Evolutionary conservation across 2,797 vertebrate genomes (phyloP).

Genomic region (Mormyrops attenuatus): DNA sequence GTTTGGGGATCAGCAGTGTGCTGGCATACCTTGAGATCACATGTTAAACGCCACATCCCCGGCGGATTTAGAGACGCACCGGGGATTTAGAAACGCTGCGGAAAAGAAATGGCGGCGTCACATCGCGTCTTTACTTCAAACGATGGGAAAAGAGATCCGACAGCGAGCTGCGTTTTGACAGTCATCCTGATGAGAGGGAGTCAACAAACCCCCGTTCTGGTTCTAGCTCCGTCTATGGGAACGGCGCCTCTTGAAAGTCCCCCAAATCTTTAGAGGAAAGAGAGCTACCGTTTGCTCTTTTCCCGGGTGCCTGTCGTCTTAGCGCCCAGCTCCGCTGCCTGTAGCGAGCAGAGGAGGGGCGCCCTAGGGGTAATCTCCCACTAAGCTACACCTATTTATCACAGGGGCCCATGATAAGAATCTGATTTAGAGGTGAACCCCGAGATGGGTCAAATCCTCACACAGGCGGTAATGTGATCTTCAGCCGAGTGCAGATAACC

Average conservation of each 20-base stretch:
- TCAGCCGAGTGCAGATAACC: constrained; percentile 78
- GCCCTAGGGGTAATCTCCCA: constrained; percentile 80
- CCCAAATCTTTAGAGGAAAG: constrained; percentile 70
- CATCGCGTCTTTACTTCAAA: background rate
- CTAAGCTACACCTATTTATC: constrained; percentile 86
- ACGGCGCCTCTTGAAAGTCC: constrained; percentile 57
- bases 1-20: background rate
- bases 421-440: constrained; percentile 92
- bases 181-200: background rate
- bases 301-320: constrained; percentile 54
- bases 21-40: background rate
- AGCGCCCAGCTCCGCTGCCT: constrained; percentile 66
- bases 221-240: constrained; percentile 40
- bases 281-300: constrained; percentile 55
- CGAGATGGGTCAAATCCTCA: constrained; percentile 74
- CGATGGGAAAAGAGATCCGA: constrained; percentile 59
- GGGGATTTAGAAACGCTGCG: background rate
- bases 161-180: constrained; percentile 49
- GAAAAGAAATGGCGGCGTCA: background rate
- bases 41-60: background rate
- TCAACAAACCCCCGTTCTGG: too few relatives aligned
- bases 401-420: constrained; percentile 84
- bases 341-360: constrained; percentile 76
- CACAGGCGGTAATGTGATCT: constrained; percentile 82
- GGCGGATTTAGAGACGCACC: background rate